Conservation (phyloP, 2,888 invertebrate species). For the Hemithea aestivaria region DNA sequence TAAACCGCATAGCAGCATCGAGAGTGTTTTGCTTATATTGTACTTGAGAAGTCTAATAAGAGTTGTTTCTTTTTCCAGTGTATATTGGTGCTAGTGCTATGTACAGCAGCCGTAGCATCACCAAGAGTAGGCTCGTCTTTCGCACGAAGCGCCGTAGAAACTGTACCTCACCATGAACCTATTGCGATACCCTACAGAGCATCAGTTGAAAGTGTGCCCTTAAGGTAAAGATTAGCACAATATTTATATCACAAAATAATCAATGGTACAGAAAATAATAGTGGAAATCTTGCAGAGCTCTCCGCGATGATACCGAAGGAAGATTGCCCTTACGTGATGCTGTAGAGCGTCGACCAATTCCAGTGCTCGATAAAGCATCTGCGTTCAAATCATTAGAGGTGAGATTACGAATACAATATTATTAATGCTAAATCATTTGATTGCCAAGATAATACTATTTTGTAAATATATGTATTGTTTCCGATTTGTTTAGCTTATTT, state of each 20-base stretch:
- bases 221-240: conserved; percentile 48
- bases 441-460: too few species aligned
- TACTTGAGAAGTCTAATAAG: too few species aligned
- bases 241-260: not conserved
- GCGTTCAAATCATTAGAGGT: conserved; percentile 51
- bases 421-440: too few species aligned
- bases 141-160: conserved; percentile 59
- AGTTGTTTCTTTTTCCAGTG: too few species aligned
- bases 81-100: conserved; percentile 45
- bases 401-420: conserved; percentile 10
- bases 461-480: too few species aligned
- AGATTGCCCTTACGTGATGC: conserved; percentile 84
- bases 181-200: conserved; percentile 81
- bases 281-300: conserved; percentile 34
- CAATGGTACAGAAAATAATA: conserved; percentile 6
- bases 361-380: conserved; percentile 46
- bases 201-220: conserved; percentile 87
- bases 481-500: not conserved
- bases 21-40: too few species aligned
- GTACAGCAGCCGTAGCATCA: conserved; percentile 46
- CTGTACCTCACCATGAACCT: conserved; percentile 60
- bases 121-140: conserved; percentile 53
- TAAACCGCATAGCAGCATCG: conserved; percentile 3
- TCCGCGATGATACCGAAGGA: conserved; percentile 63
- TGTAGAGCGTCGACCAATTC: conserved; percentile 81